These are phyloP conservation scores for Glaucopsyche alexis DNA, from an alignment of 2,888 invertebrate species.

Conservation along the genomic window DNA sequence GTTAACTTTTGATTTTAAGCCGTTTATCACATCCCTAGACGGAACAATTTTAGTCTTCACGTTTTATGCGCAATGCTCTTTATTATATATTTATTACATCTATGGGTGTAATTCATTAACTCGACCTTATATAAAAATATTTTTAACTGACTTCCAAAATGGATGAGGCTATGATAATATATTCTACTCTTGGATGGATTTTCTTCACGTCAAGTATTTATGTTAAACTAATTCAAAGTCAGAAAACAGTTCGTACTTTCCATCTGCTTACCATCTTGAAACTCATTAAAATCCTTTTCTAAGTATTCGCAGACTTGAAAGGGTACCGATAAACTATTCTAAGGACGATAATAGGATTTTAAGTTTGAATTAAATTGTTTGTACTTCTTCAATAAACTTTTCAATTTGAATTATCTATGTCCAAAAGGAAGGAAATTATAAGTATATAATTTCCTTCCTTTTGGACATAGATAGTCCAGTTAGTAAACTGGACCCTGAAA, in stretches of 20 bases:
- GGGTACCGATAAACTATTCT: conserved; percentile 25
- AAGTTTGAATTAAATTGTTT: conserved; percentile 24
- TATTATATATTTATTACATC: too few species aligned
- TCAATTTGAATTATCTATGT: neutral
- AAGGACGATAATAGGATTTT: conserved; percentile 27
- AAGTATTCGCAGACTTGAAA: conserved; percentile 14
- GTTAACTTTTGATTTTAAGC: too few species aligned
- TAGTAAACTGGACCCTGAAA: neutral
- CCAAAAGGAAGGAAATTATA: neutral
- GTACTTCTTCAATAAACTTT: conserved; percentile 8
- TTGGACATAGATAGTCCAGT: neutral
- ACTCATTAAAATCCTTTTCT: conserved; percentile 26
- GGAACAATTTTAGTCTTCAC: too few species aligned
- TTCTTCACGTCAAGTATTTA: neutral
- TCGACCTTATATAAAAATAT: too few species aligned
- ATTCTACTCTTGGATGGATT: too few species aligned
- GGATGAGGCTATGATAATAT: too few species aligned
- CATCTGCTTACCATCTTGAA: conserved; percentile 7
- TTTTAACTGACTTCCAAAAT: too few species aligned
- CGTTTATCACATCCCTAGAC: too few species aligned
- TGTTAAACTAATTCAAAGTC: neutral
- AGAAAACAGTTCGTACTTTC: neutral
- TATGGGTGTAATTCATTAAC: too few species aligned
- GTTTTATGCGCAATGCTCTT: too few species aligned
- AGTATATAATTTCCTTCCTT: neutral